phyloP scores from a whole-genome alignment of 2,797 vertebrate genomes.

The Chromis chromis region DNA sequence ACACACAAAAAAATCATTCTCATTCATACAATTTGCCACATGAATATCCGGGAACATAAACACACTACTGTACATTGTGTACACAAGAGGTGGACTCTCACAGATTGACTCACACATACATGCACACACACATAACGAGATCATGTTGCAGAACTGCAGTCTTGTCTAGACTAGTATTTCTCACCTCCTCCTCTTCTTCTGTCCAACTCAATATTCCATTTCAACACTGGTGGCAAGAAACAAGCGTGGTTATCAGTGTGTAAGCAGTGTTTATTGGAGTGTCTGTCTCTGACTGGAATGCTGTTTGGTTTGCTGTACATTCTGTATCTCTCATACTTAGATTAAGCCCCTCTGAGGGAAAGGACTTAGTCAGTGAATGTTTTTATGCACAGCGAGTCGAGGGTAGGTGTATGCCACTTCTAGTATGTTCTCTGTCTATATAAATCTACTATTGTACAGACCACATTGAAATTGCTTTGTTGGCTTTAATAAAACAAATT shows the following conservation, averaged over 20 bases:
- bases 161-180: constrained; percentile 69
- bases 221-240: constrained; percentile 25
- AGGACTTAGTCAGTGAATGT: not conserved
- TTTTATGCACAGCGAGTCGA: constrained; percentile 7
- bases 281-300: constrained; percentile 20
- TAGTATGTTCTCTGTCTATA: not conserved
- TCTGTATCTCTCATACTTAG: constrained; percentile 13
- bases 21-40: constrained; percentile 37
- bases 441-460: not conserved
- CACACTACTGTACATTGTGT: constrained; percentile 41
- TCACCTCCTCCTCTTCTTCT: constrained; percentile 75
- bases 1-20: not conserved
- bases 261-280: constrained; percentile 41
- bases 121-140: constrained; percentile 22
- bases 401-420: not conserved
- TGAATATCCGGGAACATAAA: constrained; percentile 35
- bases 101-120: constrained; percentile 47
- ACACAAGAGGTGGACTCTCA: constrained; percentile 15
- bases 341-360: not conserved
- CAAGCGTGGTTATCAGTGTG: constrained; percentile 35
- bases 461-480: constrained; percentile 15
- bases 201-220: constrained; percentile 60
- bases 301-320: constrained; percentile 25
- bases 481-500: constrained; percentile 53
- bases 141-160: constrained; percentile 54